Base-by-base conservation (phyloP, 2,888 invertebrate species). In the Drosophila quinaria region DNA sequence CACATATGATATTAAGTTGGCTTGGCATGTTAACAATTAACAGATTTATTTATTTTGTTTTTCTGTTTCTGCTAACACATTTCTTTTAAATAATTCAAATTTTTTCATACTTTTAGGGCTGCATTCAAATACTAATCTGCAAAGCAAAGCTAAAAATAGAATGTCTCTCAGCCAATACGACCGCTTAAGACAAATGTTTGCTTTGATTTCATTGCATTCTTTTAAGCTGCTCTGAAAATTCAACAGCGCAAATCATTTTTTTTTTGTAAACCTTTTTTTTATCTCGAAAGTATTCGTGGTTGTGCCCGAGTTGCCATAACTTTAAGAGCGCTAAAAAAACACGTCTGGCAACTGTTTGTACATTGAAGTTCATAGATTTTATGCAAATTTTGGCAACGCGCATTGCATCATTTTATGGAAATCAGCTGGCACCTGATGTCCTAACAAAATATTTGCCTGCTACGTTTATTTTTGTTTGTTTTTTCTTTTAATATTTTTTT, bases 391-490 rank as follows among this genome's bases (percentile, higher is more conserved):
- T 51, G 51, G 17, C 54, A 31, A 29, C 55, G 76, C 70, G 59
- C 88, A 88, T 31, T 85, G 84, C 84, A 88, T 55, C 71, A 74
- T 75, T 82, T 85, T 86, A 85, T 85, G 87, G 56, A 86, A 88
- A 85, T 88, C 79, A 17, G 29, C 59, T 59, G 71, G 42, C 86
- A 86, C 80, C 86, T 85, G 87, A 55, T 84, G 81, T 63, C 70
- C 75, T 63, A 59, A 68, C 62, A 55, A 74, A 66, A 69, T 66
- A 54, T 70, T 63, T 75, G 44, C 22, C 46, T 35, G 8, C 19
- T 29, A 17, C 11, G 17, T 42, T 46, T 31, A 13, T 52, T 8
- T 11, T 33, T 49, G 2, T 17, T 59, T n/a, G n/a, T n/a, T n/a
- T 31, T 10, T n/a, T 37, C 2, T 37, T n/a, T 37, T 1, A 2